Evolutionary conservation across 2,113 vertebrate genomes (phyloP).

Genomic region (Callospermophilus lateralis): DNA sequence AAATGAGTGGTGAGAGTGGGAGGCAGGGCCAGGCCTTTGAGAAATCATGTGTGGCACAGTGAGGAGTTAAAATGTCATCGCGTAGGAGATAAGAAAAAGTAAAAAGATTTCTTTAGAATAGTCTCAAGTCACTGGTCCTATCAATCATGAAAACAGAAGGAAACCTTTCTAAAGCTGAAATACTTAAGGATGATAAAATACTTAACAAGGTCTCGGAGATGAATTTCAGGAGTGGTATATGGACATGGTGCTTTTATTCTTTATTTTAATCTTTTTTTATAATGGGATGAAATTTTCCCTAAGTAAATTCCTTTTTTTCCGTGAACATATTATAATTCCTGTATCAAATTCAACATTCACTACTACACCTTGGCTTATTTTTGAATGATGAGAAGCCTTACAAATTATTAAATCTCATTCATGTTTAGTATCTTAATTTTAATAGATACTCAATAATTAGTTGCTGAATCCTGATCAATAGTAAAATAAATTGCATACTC

Average conservation of each 20-base stretch:
- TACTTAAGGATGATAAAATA: background rate
- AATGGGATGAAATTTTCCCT: background rate
- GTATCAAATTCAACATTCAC: background rate
- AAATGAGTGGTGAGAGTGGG: background rate
- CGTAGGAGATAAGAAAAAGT: background rate
- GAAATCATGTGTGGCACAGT: too few relatives aligned
- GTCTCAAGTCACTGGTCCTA: background rate
- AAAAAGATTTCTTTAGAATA: background rate
- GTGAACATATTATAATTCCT: conserved; percentile 30
- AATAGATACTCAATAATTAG: background rate
- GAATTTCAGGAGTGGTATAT: background rate
- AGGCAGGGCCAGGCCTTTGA: background rate
- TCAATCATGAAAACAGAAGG: background rate
- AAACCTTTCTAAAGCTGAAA: background rate
- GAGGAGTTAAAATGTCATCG: background rate
- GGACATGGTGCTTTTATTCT: background rate
- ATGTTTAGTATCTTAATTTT: background rate
- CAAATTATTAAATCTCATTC: background rate
- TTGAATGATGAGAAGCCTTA: background rate
- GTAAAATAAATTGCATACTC: background rate
- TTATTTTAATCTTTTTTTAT: background rate
- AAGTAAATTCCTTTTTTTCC: background rate
- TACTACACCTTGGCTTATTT: background rate
- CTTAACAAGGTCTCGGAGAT: background rate
- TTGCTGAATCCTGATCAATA: background rate